Conservation (phyloP, 2,113 vertebrate species). For the Microtus ochrogaster region DNA sequence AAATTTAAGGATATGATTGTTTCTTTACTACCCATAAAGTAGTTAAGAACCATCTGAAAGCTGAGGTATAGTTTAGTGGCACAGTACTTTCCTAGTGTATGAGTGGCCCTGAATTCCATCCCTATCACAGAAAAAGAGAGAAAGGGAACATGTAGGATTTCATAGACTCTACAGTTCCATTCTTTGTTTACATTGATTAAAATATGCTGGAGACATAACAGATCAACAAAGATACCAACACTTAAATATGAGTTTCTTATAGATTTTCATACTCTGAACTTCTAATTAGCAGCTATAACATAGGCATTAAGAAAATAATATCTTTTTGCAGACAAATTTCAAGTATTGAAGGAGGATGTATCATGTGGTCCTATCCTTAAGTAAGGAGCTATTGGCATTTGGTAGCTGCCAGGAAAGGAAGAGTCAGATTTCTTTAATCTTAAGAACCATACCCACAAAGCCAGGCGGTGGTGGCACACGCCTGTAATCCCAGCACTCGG, state of each 20-base stretch:
- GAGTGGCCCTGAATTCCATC: background rate
- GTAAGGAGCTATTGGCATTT: background rate
- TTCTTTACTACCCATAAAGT: background rate
- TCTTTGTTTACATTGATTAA: background rate
- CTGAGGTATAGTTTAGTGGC: background rate
- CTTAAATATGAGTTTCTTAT: background rate
- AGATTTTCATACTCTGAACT: background rate
- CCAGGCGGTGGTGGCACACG: no score
- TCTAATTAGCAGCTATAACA: background rate
- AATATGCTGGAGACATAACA: background rate
- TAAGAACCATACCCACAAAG: background rate
- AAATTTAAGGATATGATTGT: background rate
- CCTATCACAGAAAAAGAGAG: background rate
- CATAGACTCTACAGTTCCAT: background rate
- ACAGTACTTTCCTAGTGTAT: background rate
- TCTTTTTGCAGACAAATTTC: background rate
- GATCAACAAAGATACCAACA: background rate
- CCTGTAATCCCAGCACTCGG: no score
- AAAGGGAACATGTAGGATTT: background rate
- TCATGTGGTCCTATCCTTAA: background rate
- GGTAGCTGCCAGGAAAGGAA: background rate
- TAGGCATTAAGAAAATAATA: background rate
- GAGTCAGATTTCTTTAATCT: background rate
- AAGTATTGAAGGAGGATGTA: background rate
- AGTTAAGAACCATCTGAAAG: background rate